Conservation (phyloP, 2,113 vertebrate genomes). For the Nansenia antarctica region DNA sequence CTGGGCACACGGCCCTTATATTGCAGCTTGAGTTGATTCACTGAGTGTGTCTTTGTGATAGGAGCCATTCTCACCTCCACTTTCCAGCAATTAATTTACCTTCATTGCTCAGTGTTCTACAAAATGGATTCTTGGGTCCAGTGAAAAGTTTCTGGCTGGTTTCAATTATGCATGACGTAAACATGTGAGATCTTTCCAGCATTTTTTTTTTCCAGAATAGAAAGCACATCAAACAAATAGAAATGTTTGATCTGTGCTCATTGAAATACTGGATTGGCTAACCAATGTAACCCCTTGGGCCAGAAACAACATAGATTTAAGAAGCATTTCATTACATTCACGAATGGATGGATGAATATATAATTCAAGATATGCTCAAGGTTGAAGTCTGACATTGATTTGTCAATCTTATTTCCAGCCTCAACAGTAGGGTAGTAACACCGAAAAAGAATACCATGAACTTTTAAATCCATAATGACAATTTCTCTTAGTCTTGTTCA, state of each 20-base stretch:
- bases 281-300: background rate
- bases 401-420: background rate
- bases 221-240: too few species aligned
- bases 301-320: background rate
- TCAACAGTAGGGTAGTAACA: background rate
- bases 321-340: background rate
- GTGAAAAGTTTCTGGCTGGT: too few species aligned
- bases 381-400: background rate
- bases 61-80: background rate
- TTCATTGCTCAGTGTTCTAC: too few species aligned
- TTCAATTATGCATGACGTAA: too few species aligned
- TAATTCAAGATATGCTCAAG: too few species aligned
- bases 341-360: background rate
- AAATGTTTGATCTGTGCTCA: too few species aligned
- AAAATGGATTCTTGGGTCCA: too few species aligned
- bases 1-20: slow-evolving; percentile 49
- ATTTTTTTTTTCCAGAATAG: too few species aligned
- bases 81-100: background rate
- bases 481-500: background rate
- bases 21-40: slow-evolving; percentile 40
- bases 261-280: too few species aligned
- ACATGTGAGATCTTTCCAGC: too few species aligned
- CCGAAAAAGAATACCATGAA: background rate
- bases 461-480: slow-evolving; percentile 1
- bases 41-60: background rate